Conservation (phyloP, 1,140 invertebrate genomes). For the Nymphalis io region DNA sequence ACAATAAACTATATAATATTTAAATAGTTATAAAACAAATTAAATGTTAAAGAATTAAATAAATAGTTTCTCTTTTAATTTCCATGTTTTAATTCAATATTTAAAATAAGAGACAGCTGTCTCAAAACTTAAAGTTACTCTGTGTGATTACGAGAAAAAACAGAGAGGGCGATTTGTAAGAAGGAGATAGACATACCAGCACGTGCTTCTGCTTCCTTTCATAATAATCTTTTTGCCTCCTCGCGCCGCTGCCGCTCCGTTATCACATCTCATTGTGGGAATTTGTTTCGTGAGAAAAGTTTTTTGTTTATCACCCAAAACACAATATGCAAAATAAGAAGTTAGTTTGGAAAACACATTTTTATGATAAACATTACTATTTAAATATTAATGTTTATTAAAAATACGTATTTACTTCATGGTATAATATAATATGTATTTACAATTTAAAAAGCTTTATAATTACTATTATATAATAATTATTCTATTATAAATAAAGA, state of each 20-base stretch:
- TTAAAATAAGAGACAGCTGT: background rate
- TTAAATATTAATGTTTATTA: no score
- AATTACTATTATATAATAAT: no score
- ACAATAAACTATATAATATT: no score
- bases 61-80: no score
- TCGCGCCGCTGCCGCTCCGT: conserved; percentile 63
- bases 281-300: conserved; percentile 63
- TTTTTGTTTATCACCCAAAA: conserved; percentile 37
- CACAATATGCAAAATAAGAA: background rate
- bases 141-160: conserved; percentile 37
- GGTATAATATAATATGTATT: no score
- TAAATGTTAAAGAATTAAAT: no score
- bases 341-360: background rate
- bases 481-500: no score
- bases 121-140: conserved; percentile 37
- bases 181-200: conserved; percentile 57
- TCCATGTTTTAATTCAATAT: no score
- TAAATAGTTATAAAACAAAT: no score
- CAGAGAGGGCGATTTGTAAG: conserved; percentile 43
- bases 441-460: no score
- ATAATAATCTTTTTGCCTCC: conserved; percentile 68
- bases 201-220: conserved; percentile 72
- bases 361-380: no score
- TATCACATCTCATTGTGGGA: conserved; percentile 68
- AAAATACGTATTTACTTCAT: no score